Percentiles rank a stretch among this genome's conserved stretches.
Evolutionary conservation across 64 coral and sea anemone genomes (phyloP).

Genomic region (Porites australiensis): DNA sequence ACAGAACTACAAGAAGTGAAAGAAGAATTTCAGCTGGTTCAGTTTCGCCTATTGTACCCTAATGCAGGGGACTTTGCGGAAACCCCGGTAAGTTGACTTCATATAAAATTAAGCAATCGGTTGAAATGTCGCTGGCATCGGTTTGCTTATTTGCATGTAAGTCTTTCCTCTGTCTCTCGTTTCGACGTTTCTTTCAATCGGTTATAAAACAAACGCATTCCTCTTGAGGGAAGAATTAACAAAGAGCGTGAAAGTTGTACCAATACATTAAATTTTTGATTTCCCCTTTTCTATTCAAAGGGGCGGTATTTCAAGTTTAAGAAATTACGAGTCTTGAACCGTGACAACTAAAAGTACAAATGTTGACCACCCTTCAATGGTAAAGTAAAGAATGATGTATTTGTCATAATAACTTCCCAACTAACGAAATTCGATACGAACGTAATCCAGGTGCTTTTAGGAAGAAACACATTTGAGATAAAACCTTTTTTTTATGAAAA

Average conservation of each 20-base stretch:
- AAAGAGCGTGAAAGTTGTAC: background rate
- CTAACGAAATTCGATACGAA: background rate
- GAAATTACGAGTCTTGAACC: too few relatives aligned
- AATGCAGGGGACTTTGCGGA: slow-evolving; percentile 45
- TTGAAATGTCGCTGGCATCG: slow-evolving; percentile 24
- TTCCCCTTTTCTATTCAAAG: too few relatives aligned
- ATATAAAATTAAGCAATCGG: background rate
- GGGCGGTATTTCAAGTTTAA: too few relatives aligned
- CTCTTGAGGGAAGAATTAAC: background rate
- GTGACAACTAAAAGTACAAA: too few relatives aligned
- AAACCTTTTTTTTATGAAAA: too few relatives aligned
- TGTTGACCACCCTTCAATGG: background rate
- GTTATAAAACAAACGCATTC: too few relatives aligned
- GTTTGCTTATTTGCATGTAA: background rate
- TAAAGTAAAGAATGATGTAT: background rate
- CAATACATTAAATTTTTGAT: too few relatives aligned
- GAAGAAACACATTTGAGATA: too few relatives aligned
- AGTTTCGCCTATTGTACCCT: slow-evolving; percentile 32
- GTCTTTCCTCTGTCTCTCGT: background rate
- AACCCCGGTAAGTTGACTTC: background rate
- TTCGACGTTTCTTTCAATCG: background rate
- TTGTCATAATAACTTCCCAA: background rate
- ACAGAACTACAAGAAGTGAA: slow-evolving; percentile 6
- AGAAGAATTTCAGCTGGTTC: slow-evolving; percentile 12
- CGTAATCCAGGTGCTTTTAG: background rate